Percentiles rank a stretch among this genome's conserved stretches.
Evolutionary conservation across 2,113 vertebrate genomes (phyloP).

Genomic region (Anseranas semipalmata): DNA sequence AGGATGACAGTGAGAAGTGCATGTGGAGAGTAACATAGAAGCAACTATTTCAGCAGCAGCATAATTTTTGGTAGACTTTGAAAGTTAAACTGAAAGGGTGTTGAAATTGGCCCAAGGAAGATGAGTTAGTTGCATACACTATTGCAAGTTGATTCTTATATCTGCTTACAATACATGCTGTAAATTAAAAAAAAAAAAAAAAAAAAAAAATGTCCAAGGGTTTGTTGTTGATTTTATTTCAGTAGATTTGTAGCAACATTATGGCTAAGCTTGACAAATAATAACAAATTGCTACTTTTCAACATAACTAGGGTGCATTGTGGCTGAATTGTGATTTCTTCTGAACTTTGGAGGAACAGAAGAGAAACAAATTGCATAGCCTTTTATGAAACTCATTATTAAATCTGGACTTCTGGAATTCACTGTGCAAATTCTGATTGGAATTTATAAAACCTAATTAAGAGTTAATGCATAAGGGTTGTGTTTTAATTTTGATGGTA

Average conservation of each 20-base stretch:
- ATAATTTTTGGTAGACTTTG: neutral
- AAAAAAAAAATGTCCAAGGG: neutral
- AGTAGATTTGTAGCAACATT: neutral
- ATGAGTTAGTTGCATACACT: neutral
- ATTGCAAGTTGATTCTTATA: neutral
- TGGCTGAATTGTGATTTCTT: neutral
- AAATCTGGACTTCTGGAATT: constrained; percentile 41
- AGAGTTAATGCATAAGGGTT: neutral
- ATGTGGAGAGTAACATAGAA: neutral
- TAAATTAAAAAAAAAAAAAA: neutral
- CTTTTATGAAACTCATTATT: constrained; percentile 47
- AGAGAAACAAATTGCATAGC: neutral
- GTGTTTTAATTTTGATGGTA: constrained; percentile 8
- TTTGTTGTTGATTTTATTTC: neutral
- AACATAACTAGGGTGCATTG: neutral
- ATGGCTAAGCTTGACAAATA: neutral
- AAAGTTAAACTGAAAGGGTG: neutral
- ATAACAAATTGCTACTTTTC: neutral
- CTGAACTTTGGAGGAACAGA: neutral
- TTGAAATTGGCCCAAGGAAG: neutral
- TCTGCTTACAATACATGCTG: neutral
- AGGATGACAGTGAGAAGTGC: neutral
- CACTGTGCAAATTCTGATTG: neutral
- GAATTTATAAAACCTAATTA: constrained; percentile 29
- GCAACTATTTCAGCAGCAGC: neutral